phyloP scores from a whole-genome alignment of 2,797 vertebrate species.

The Otolemur crassicaudatus region DNA sequence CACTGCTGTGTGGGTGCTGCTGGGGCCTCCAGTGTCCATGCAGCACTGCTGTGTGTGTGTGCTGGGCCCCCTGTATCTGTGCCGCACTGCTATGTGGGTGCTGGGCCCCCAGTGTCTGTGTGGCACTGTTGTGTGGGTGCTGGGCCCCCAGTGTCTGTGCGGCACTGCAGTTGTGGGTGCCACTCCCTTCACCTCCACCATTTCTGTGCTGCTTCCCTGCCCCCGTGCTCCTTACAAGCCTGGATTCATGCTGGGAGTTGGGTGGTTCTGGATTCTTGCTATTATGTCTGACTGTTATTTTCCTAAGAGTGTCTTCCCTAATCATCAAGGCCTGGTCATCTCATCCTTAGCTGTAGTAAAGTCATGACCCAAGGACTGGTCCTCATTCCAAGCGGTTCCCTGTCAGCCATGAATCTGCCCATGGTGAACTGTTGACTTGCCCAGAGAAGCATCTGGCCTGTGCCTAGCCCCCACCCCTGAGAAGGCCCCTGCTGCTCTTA shows the following conservation, averaged over 20 bases:
- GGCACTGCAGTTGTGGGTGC: no score
- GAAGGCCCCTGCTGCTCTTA: neutral
- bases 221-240: neutral
- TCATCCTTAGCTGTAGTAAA: neutral
- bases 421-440: neutral
- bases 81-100: no score
- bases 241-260: no score
- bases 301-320: neutral
- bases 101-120: no score
- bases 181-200: no score
- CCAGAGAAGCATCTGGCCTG: neutral
- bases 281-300: neutral
- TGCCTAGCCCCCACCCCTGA: no score
- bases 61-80: no score
- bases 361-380: neutral
- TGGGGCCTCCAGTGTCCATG: accelerated
- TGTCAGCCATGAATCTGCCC: neutral
- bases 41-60: no score
- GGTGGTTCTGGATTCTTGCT: neutral
- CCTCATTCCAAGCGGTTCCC: neutral
- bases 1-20: no score
- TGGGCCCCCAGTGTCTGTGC: neutral
- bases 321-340: neutral
- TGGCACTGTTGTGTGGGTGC: neutral
- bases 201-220: neutral